phyloP scores from a whole-genome alignment of 2,888 invertebrate genomes.

The Protula sp. region DNA sequence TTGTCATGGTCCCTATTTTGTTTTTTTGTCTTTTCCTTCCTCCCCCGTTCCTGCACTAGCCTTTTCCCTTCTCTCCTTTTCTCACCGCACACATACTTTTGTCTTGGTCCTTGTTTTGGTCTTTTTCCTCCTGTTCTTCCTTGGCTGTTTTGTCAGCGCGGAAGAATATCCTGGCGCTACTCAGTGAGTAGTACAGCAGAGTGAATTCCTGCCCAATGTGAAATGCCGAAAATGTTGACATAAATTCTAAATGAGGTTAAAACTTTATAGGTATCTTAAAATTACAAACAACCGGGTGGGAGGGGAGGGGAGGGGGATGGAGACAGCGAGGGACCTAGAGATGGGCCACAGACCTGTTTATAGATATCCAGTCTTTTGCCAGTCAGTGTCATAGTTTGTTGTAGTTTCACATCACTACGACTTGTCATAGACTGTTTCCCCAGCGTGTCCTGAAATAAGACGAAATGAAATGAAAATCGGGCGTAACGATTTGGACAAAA shows the following conservation, averaged over 20 bases:
- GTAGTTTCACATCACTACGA: constrained; percentile 71
- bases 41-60: no score
- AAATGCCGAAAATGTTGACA: background rate
- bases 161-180: constrained; percentile 93
- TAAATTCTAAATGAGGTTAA: background rate
- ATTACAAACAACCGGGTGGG: no score
- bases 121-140: constrained; percentile 22
- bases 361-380: constrained; percentile 75
- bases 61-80: no score
- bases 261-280: background rate
- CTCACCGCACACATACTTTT: no score
- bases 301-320: no score
- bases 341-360: constrained; percentile 60
- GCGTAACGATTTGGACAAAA: no score
- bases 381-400: constrained; percentile 84
- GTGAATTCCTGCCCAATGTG: constrained; percentile 91
- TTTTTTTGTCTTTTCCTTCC: no score
- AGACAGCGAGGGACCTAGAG: no score
- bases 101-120: no score
- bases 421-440: constrained; percentile 50
- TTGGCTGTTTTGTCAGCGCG: constrained; percentile 55
- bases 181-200: constrained; percentile 82
- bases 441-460: constrained; percentile 27
- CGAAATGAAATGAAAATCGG: no score
- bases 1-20: no score